Evolutionary conservation across 2,113 vertebrate species (phyloP), one percentile per base, ranked within the genome.

Genomic region (Romanogobio albipinnatus): DNA sequence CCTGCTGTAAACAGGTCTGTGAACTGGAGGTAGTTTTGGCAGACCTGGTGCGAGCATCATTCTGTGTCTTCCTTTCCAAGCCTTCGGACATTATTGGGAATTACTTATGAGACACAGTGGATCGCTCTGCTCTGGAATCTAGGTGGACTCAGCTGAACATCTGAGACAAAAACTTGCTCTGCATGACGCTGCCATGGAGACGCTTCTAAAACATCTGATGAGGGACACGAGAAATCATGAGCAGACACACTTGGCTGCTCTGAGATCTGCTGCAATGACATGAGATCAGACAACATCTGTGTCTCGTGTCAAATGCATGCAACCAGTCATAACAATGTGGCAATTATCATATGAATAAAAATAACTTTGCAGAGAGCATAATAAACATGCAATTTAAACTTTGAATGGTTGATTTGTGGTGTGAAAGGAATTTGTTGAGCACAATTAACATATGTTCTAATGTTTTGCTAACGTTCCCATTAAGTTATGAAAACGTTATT

Each of bases 1-100:
- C 14, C 15, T 43, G 64, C 9, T 22, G 51, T 8, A 43, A 43
- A 33, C 33, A 61, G 33, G 7, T 77, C 29, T 76, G 33, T 36
- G 49, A 76, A 36, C 49, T 76, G 49, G 51, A 56, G 51, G 17
- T 6, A 53, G 56, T 43, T 24, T 43, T 61, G 53, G 76, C 76
- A 61, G 53, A n/a, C 33, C 51, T 24, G 10, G 22, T 39, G 33
- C 15, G 33, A 59, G 51, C 4, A 39, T 49, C 45, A 74, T 49
- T 56, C 70, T 75, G 29, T 75, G 36, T 45, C 53, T 83, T 49
- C 24, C 10, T 22, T 74, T 83, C 70, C 56, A 62, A 36, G 58
- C 70, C 10, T 11, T 22, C 22, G 1, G 33, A 74, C 68, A 24
- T 83, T 83, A 59, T 26, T 59, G 36, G 13, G 53, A 73, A 61